Base-by-base conservation (phyloP, 1,140 invertebrate species). In the Asobara japonica region DNA sequence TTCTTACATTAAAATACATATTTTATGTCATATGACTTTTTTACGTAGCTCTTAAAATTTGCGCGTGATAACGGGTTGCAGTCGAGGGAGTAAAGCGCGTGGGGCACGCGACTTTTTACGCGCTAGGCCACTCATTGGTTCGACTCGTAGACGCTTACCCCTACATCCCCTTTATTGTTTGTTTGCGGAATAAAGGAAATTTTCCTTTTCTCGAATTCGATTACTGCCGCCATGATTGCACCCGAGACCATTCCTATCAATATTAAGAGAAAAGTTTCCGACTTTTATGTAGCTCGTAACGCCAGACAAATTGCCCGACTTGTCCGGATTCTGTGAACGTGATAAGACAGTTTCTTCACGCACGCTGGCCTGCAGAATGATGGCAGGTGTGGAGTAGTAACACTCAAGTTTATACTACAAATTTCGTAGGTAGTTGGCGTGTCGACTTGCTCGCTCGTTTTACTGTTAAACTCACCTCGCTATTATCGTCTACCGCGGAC, bases 361-460 rank as follows among this genome's bases (percentile, higher is more conserved):
- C 20, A 56, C 22, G 51, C 11, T 56, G 22, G 18, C 25, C 51
- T 10, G 13, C 6, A 56, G 51, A 56, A 56, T 25, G 51, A 27
- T 56, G 18, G 22, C 51, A 56, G 51, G 51, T 56, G 51, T 56
- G 51, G 18, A 56, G 22, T 56, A 11, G 51, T 56, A 56, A 56
- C 51, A 27, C 51, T 56, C 51, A 56, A 56, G 51, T 56, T 56
- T 56, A 56, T 56, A 56, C 51, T 56, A 27, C 51, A 18, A n/a
- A 56, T 56, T 56, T 56, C 51, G 51, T 56, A 10, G 51, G 51
- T 56, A 22, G 51, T 56, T 56, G 51, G 20, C 13, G 51, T 56
- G 51, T 56, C 51, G 51, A 56, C 22, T 56, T 56, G 51, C 51
- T 25, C 18, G 51, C 51, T 56, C 51, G 51, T 56, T 45, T 45